Evolutionary conservation across 2,113 vertebrate genomes (phyloP), one percentile per base, ranked within the genome.

Genomic region (Halcyon senegalensis): DNA sequence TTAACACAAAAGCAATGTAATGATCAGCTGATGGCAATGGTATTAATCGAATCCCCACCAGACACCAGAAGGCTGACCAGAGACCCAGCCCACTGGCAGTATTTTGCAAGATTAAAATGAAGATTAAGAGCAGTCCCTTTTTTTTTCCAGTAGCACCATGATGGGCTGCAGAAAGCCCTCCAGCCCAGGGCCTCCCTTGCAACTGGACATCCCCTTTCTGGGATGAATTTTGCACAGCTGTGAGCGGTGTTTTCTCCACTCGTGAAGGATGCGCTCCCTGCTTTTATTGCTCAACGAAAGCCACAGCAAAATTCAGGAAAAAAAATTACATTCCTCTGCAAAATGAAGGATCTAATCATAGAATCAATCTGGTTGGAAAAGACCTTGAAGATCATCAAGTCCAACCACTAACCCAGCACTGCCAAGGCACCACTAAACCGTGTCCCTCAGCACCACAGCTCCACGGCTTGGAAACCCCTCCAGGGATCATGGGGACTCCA

Each of bases 161-260:
- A 11, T 21, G 56, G 48, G 48, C 30, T 23, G 50, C 41, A 16
- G 41, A 41, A 33, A 53, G 64, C 39, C 48, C 58, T 16, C 18
- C 8, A 24, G 43, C 16, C 14, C 50, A 11, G 20, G 4, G 43
- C 31, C 13, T 43, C 2, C 1, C 24, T n/a, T 46, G 7, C 0
- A 10, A 46, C 10, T 20, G 46, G 48, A 41, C 39, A 59, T 23
- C 35, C 27, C 5, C 5, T 4, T 41, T 21, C 41, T 21, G 16
- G 1, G 2, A 25, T 3, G 30, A 60, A 25, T 6, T 27, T 15
- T 14, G 43, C 27, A 6, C 33, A 30, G 50, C 3, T 3, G 0
- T 2, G 8, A 67, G 21, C 0, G 0, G 13, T 6, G 53, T 6
- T 24, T 28, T 27, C 43, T 5, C 21, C 21, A 0, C 60, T 72